Evolutionary conservation across 2,113 vertebrate species (phyloP), one percentile per base, ranked within the genome.

Genomic region (Willisornis vidua): DNA sequence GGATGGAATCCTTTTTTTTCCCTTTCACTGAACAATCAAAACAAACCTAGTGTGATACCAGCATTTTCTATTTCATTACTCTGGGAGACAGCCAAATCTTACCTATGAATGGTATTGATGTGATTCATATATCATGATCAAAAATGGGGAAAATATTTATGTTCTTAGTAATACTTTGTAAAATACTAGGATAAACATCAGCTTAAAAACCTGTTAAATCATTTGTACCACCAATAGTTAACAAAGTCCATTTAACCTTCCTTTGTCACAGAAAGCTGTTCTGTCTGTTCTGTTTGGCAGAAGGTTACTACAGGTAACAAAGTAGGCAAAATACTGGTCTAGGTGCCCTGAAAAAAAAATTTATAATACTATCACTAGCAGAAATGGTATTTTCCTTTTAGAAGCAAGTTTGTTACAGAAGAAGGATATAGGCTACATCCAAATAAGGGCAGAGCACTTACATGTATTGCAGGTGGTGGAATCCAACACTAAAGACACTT

Each of bases 161-260:
- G 26, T 37, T 89, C 66, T 68, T 90, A 96, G 28, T 58, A 77
- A 87, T 10, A 37, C 51, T 52, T 43, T 67, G 24, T 80, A 89
- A 94, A 94, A 94, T 67, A 49, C 7, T 41, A 51, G 58, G 51
- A 88, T 62, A 93, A 96, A 89, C 33, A 88, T 41, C 13, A 79
- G 31, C 29, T 77, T 94, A 77, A 87, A 88, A 89, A 84, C 55
- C 39, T 88, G 35, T 94, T 94, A 67, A 71, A 95, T 96, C 25
- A 93, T 93, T 89, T 94, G 39, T 62, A 87, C 63, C 75, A 90
- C 15, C 7, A 45, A 72, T 68, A 85, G 87, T 96, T 88, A 94
- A 12, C 59, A 91, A 96, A 90, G 43, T 80, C 19, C 48, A 65
- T 89, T 96, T 94, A 94, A 96, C 88, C 31, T 46, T 96, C 29